A percentile compares a stretch with the other conserved stretches of the same genome.
These are phyloP conservation scores for Drosophila atripex DNA, from an alignment of 2,888 invertebrate species.

Conservation along the genomic window DNA sequence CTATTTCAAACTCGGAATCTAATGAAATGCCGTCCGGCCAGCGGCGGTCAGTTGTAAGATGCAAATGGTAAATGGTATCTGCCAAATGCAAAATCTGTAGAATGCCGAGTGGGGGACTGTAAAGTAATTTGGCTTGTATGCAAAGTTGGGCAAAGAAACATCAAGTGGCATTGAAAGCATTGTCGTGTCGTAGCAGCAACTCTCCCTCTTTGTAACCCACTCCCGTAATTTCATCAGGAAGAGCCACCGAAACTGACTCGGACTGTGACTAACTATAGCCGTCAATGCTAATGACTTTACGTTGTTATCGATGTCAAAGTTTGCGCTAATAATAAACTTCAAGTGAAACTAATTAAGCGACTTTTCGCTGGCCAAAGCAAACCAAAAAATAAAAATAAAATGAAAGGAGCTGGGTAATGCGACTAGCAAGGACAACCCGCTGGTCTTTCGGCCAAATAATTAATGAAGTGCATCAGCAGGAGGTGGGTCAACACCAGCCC, in stretches of 20 bases:
- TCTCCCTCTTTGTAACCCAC: background rate
- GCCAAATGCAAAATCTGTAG: constrained; percentile 6
- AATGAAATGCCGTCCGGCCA: constrained; percentile 42
- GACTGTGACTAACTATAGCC: constrained; percentile 41
- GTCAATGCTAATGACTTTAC: constrained; percentile 73
- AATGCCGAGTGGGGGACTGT: constrained; percentile 37
- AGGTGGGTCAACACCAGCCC: constrained; percentile 11
- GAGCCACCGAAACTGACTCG: constrained; percentile 15
- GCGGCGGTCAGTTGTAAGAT: constrained; percentile 63
- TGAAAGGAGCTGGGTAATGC: constrained; percentile 9
- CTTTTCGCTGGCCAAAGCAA: constrained; percentile 58
- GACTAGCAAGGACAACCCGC: constrained; percentile 42
- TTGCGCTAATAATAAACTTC: constrained; percentile 73
- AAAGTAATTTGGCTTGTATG: constrained; percentile 65
- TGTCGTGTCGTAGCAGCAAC: constrained; percentile 57
- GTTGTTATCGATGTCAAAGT: constrained; percentile 77
- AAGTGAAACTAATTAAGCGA: constrained; percentile 71
- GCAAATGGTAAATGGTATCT: constrained; percentile 59
- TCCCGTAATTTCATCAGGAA: background rate
- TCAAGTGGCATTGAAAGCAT: constrained; percentile 64
- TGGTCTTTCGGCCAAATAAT: constrained; percentile 60
- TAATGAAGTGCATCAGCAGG: constrained; percentile 70
- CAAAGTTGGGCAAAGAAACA: constrained; percentile 42
- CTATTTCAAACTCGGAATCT: constrained; percentile 32
- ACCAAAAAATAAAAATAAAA: constrained; percentile 1